Evolutionary conservation across 2,888 invertebrate species (phyloP).

Genomic region (Machimus rusticus): DNA sequence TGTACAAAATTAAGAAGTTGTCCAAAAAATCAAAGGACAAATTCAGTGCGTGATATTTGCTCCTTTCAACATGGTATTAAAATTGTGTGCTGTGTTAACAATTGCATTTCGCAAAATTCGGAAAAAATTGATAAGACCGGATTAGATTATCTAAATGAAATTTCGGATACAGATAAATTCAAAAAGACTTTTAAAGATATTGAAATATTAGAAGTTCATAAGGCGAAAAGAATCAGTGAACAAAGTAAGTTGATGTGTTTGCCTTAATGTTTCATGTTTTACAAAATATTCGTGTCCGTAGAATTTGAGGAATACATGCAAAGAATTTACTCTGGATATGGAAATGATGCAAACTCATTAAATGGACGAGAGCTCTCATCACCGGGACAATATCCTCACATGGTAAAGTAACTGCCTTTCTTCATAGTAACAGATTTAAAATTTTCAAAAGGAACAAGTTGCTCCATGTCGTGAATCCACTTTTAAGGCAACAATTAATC

Average conservation of each 20-base stretch:
- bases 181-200: background rate
- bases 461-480: too few relatives aligned
- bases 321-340: background rate
- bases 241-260: conserved; percentile 5
- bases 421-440: too few relatives aligned
- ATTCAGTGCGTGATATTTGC: background rate
- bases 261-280: background rate
- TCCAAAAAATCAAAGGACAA: background rate
- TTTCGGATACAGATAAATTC: background rate
- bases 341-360: background rate
- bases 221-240: background rate
- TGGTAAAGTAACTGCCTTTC: background rate
- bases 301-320: conserved; percentile 26
- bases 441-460: too few relatives aligned
- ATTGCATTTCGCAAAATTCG: background rate
- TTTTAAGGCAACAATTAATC: too few relatives aligned
- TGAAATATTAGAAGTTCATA: background rate
- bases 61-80: background rate
- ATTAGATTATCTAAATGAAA: background rate
- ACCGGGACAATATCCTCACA: conserved; percentile 12
- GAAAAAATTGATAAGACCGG: background rate
- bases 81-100: conserved; percentile 16
- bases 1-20: background rate
- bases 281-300: background rate
- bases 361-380: background rate